A percentile compares a stretch with the other conserved stretches of the same genome.
Conservation (phyloP, 2,797 vertebrate genomes). For the Cheracebus regulus region DNA sequence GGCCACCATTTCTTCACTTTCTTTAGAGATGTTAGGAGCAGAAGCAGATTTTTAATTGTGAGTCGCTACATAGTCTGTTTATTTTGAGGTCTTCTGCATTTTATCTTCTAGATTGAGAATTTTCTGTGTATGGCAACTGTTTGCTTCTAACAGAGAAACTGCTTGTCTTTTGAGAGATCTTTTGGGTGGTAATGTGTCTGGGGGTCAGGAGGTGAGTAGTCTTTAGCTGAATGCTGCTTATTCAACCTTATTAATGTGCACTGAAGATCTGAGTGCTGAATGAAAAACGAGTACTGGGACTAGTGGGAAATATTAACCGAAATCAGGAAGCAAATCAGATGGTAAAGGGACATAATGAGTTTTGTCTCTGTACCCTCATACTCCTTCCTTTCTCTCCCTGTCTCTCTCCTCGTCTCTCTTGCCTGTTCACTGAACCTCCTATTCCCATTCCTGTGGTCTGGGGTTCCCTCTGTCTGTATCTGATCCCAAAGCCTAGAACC, state of each 20-base stretch:
- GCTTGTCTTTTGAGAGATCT: not conserved
- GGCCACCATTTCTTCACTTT: not conserved
- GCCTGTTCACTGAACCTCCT: not conserved
- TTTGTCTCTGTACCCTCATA: not conserved
- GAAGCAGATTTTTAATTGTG: not conserved
- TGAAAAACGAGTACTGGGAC: not conserved
- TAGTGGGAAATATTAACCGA: not conserved
- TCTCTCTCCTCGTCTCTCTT: not conserved
- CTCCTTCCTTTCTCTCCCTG: not conserved
- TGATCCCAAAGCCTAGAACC: not conserved
- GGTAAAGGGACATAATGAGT: not conserved
- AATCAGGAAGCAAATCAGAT: not conserved
- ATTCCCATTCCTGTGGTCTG: not conserved
- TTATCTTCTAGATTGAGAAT: not conserved
- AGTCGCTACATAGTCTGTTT: not conserved
- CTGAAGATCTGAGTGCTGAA: not conserved
- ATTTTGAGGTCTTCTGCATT: not conserved
- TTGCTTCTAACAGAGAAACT: not conserved
- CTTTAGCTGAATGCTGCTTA: not conserved
- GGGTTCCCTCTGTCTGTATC: not conserved
- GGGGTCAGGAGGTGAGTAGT: not conserved
- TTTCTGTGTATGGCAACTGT: not conserved
- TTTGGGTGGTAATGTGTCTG: not conserved
- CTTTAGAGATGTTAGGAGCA: not conserved
- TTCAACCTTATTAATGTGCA: not conserved